These are phyloP conservation scores for Cyclura pinguis DNA, from an alignment of 2,797 vertebrate genomes.

Conservation along the genomic window DNA sequence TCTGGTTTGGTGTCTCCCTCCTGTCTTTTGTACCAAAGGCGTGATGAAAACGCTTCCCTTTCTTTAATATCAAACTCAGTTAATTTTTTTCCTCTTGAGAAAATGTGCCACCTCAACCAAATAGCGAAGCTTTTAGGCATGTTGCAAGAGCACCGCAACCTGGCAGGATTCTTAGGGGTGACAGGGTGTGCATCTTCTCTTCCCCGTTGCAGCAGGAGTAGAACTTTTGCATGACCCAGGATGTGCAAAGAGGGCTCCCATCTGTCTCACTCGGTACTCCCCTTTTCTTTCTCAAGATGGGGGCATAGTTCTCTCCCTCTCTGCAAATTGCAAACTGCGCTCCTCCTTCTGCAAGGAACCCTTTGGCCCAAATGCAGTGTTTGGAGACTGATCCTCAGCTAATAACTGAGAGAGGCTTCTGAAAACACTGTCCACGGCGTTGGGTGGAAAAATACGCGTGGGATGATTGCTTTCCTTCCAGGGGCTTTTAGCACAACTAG, in stretches of 20 bases:
- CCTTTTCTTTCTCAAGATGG: not conserved
- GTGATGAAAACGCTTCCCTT: not conserved
- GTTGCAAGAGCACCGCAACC: not conserved
- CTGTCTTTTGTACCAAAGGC: no score
- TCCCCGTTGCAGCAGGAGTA: not conserved
- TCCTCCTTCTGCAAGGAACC: not conserved
- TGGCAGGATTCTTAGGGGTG: not conserved
- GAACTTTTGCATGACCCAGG: not conserved
- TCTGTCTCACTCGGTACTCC: not conserved
- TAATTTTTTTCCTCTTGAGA: no score
- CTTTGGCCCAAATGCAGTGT: no score
- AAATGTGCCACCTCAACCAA: not conserved
- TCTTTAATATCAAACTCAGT: not conserved
- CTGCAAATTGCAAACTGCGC: no score
- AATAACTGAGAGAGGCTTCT: not conserved
- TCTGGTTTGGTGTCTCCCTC: not conserved
- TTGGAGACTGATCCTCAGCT: not conserved
- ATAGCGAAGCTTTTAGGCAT: no score
- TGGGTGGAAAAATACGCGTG: not conserved
- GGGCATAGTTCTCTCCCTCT: no score
- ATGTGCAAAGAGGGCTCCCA: no score
- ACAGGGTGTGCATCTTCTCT: not conserved
- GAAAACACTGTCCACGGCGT: not conserved
- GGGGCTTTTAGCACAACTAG: not conserved
- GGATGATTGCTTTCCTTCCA: accelerated